phyloP scores from a whole-genome alignment of 2,797 vertebrate species.

The Manis pentadactyla region DNA sequence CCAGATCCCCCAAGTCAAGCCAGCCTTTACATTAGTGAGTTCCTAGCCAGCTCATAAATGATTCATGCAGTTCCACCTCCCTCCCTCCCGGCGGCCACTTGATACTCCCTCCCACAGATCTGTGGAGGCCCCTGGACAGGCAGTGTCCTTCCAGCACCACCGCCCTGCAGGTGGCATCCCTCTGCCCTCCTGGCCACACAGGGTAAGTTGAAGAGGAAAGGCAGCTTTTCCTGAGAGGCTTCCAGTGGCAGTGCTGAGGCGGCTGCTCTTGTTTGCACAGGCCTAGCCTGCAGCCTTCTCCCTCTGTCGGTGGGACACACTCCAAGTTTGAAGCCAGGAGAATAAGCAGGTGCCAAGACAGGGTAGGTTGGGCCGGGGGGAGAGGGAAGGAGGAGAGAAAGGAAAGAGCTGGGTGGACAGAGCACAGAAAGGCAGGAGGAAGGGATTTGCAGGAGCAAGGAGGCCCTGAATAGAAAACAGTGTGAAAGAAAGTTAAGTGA shows the following conservation, averaged over 20 bases:
- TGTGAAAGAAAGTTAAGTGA: neutral
- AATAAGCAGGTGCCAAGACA: conserved; percentile 43
- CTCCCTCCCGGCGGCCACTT: conserved; percentile 80
- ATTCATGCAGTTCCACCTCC: conserved; percentile 85
- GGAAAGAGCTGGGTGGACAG: neutral
- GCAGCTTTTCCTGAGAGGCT: conserved; percentile 76
- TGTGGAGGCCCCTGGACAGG: conserved; percentile 74
- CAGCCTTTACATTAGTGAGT: conserved; percentile 84
- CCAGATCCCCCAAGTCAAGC: conserved; percentile 82
- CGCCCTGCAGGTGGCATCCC: conserved; percentile 60
- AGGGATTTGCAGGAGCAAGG: neutral
- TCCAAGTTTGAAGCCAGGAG: conserved; percentile 65
- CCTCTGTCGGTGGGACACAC: neutral
- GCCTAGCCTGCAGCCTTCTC: neutral
- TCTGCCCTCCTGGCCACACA: conserved; percentile 78
- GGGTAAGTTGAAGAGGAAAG: conserved; percentile 82
- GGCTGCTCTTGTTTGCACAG: conserved; percentile 63
- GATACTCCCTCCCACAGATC: conserved; percentile 81
- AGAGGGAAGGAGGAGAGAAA: too few relatives aligned
- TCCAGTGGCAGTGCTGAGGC: conserved; percentile 84
- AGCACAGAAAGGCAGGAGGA: neutral
- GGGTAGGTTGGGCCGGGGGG: neutral
- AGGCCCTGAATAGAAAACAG: neutral
- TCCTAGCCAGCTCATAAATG: conserved; percentile 83
- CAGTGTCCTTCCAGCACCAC: conserved; percentile 68